Evolutionary conservation across 2,888 invertebrate genomes (phyloP).

Genomic region (Capitulum mitella): DNA sequence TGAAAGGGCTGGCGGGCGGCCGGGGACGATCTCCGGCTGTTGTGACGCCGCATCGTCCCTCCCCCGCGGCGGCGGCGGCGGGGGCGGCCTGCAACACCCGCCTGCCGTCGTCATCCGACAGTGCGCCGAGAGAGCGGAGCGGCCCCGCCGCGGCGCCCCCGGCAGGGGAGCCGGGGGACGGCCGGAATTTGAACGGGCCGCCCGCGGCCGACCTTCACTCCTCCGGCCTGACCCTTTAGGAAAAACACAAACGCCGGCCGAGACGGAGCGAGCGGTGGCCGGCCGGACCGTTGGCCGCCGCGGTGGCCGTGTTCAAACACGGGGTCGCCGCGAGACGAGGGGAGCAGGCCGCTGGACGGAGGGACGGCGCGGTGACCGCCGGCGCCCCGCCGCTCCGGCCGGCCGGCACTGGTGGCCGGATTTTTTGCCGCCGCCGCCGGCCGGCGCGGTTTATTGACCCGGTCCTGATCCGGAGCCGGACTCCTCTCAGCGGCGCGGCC

Average conservation of each 20-base stretch:
- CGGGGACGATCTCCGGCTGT: background rate
- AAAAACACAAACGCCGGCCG: background rate
- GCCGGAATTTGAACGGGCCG: background rate
- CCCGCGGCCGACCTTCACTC: background rate
- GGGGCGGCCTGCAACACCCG: background rate
- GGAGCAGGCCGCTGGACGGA: too few species aligned
- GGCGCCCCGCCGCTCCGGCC: too few species aligned
- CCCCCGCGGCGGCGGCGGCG: background rate
- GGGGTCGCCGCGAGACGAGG: background rate
- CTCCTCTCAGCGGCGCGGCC: background rate
- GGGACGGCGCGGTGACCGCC: too few species aligned
- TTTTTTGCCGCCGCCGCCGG: background rate
- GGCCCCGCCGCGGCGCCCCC: background rate
- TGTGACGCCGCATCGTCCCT: background rate
- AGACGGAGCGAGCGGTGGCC: background rate
- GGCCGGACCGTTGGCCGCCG: background rate
- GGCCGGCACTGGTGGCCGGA: background rate
- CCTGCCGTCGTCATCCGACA: background rate
- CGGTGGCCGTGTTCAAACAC: background rate
- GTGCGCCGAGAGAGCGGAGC: background rate
- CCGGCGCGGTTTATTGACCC: conserved; percentile 6
- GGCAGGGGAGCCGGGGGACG: background rate
- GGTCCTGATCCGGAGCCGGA: background rate
- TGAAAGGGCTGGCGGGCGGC: conserved; percentile 3
- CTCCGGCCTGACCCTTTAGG: background rate